phyloP scores from a whole-genome alignment of 2,888 invertebrate species.

The Clanis bilineata region DNA sequence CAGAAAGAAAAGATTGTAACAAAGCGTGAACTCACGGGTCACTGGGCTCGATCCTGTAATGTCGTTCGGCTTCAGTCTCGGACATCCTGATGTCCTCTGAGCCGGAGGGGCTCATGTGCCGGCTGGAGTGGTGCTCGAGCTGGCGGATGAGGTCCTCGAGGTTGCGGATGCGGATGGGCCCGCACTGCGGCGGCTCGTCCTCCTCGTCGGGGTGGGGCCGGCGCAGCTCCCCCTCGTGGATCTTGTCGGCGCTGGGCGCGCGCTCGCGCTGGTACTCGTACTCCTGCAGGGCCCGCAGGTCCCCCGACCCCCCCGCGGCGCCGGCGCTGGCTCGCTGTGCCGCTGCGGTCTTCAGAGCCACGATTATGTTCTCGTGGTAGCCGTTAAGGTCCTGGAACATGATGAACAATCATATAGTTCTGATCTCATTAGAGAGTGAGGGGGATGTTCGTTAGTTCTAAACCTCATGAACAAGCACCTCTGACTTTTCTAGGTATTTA shows the following conservation, averaged over 20 bases:
- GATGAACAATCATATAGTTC: no score
- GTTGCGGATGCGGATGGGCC: constrained; percentile 94
- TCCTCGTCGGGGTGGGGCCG: constrained; percentile 83
- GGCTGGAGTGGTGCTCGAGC: constrained; percentile 91
- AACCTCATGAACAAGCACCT: no score
- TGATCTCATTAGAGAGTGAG: no score
- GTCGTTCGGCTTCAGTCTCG: constrained; percentile 94
- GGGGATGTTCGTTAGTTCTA: no score
- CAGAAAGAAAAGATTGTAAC: no score
- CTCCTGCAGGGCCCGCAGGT: constrained; percentile 75
- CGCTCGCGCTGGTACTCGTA: constrained; percentile 83
- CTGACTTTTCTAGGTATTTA: no score
- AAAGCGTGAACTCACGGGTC: constrained; percentile 65
- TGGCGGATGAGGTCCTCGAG: constrained; percentile 95
- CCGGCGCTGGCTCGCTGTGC: constrained; percentile 83
- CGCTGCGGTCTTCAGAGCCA: constrained; percentile 93
- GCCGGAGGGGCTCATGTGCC: constrained; percentile 95
- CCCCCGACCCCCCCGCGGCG: constrained; percentile 64
- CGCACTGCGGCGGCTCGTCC: constrained; percentile 89
- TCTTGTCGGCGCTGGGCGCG: constrained; percentile 87
- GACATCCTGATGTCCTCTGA: constrained; percentile 95
- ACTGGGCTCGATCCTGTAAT: constrained; percentile 89
- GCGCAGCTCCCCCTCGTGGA: constrained; percentile 86
- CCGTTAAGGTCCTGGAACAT: constrained; percentile 95
- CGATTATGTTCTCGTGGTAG: constrained; percentile 95